A percentile compares a stretch with the other conserved stretches of the same genome.
phyloP scores from a whole-genome alignment of 2,888 invertebrate species.

The Hirtodrosophila confusa region DNA sequence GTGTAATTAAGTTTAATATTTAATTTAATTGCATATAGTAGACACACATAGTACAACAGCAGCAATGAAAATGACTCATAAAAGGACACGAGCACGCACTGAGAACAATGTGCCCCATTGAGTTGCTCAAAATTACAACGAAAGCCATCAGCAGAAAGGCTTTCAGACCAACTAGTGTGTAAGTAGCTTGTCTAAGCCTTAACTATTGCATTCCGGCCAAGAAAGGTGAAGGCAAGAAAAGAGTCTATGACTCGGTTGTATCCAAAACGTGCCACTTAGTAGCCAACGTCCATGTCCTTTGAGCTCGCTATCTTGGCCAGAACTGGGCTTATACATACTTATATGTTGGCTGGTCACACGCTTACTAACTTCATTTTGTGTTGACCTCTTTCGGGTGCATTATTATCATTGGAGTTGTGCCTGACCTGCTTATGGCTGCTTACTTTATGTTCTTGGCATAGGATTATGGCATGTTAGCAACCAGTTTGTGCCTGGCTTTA shows the following conservation, averaged over 20 bases:
- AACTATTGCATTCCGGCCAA: slow-evolving; percentile 5
- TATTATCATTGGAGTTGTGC: slow-evolving; percentile 70
- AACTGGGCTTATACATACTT: slow-evolving; percentile 4
- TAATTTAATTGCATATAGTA: slow-evolving; percentile 80
- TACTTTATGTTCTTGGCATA: slow-evolving; percentile 63
- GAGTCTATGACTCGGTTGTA: slow-evolving; percentile 15
- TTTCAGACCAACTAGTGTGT: slow-evolving; percentile 24
- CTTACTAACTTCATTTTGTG: slow-evolving; percentile 65
- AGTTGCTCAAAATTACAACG: slow-evolving; percentile 69
- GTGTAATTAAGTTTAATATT: slow-evolving; percentile 82
- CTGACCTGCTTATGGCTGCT: slow-evolving; percentile 49
- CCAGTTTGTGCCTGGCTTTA: slow-evolving; percentile 44
- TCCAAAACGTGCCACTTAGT: slow-evolving; percentile 27
- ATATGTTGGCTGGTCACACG: slow-evolving; percentile 12
- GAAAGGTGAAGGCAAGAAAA: slow-evolving; percentile 25
- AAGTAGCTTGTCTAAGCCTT: slow-evolving; percentile 25
- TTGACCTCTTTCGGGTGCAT: slow-evolving; percentile 68
- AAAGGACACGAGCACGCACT: slow-evolving; percentile 58
- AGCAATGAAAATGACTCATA: slow-evolving; percentile 52
- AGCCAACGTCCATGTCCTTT: background rate
- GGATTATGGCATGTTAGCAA: slow-evolving; percentile 68
- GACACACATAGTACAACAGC: slow-evolving; percentile 32
- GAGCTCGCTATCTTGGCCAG: slow-evolving; percentile 4
- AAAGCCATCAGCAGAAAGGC: slow-evolving; percentile 52
- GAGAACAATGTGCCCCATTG: slow-evolving; percentile 61